Evolutionary conservation across 1,140 invertebrate genomes (phyloP), one percentile per base, ranked within the genome.

Genomic region (Colletes gigas): DNA sequence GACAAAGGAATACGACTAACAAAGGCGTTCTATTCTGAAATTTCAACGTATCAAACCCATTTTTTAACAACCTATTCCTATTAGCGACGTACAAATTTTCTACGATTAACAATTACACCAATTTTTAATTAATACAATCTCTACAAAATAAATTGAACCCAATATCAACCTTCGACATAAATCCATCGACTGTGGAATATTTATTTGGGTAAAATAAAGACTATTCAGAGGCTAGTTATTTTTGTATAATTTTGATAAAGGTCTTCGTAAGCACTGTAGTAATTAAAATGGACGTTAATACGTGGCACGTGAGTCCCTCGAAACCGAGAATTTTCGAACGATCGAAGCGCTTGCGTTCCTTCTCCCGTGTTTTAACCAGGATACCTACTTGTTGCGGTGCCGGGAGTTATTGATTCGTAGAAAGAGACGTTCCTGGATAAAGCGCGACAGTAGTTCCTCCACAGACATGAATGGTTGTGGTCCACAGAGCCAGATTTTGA

Each of bases 321-420:
- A 50, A 6, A 8, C 1, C 30, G 4, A 41, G 7, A 12, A 21
- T 21, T 63, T 71, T 30, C 44, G 12, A 14, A 14, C 57, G n/a
- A 30, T 47, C 52, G 17, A 30, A 59, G 8, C 14, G 12, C 15
- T 72, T 9, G 17, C 67, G 12, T 8, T 74, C 47, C 78, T 70
- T 55, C 50, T 55, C 54, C 52, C 55, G 8, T 63, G n/a, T 78
- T 62, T 41, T 47, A 62, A 50, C 50, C 60, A 41, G 54, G 10
- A 63, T 85, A 52, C 41, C 89, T 88, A 91, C 89, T 92, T 92
- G 91, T 91, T 92, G 89, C 90, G 68, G 77, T 69, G 70, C 59
- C 65, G 74, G 66, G 70, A 79, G 78, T 66, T 90, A 92, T 92
- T 88, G 89, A 92, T 91, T 86, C 57, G 59, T 54, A 44, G 81